Evolutionary conservation across 2,797 vertebrate genomes (phyloP), one percentile per base, ranked within the genome.

Genomic region (Phyllotis vaccarum): DNA sequence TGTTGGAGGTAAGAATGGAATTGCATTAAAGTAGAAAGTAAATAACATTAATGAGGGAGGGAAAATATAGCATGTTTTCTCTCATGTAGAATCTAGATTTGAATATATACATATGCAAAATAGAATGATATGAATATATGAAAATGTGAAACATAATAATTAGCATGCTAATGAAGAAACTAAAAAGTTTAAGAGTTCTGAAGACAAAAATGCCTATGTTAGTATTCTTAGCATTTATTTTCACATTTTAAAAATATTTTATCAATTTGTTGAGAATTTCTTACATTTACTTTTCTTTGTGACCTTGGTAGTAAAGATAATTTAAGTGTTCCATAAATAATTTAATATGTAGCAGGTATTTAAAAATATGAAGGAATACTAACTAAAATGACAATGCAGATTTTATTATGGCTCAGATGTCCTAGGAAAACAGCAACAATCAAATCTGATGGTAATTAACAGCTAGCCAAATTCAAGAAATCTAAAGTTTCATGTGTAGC

Each of bases 301-400:
- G 34, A 91, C 27, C 34, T 89, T 86, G 13, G 5, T 64, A 34
- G 34, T 74, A 6, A 89, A 95, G 21, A 62, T 74, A 37, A 2
- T 46, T 52, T 37, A 92, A 31, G 54, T 19, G 0, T 3, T 60
- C 46, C 29, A 29, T 66, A 4, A 6, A 37, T 52, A 76, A 81
- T 0, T 62, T 27, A 13, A 29, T 74, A 17, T 90, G n/a, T 0
- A 78, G 13, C 16, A 72, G 10, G 4, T 5, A 68, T 88, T 74
- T 94, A 76, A 95, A 79, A 97, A 74, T 75, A 64, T 14, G 62
- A 29, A 24, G 14, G 94, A 70, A 46, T 12, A 90, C 7, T 46
- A 82, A 87, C 17, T 60, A 68, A 14, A 58, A 37, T 83, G 62
- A 88, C 14, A 88, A 79, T 43, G 24, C 40, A 79, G 14, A 70